Percentiles rank a stretch among this genome's conserved stretches.
Conservation (phyloP, 2,888 invertebrate genomes). For the Julus scanicus region DNA sequence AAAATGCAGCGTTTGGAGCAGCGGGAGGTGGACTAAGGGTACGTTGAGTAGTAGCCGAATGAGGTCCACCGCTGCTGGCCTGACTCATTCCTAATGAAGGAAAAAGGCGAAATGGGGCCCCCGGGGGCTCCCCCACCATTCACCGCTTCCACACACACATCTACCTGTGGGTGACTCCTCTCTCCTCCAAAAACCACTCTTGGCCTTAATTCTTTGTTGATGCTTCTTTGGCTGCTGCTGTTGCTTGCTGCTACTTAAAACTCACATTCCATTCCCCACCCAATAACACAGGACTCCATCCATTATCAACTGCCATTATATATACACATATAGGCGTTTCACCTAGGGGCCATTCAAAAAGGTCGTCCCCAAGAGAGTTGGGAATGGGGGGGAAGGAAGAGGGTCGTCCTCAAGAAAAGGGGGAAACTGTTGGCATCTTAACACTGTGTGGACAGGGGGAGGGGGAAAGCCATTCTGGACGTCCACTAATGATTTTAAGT, state of each 20-base stretch:
- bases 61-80: neutral
- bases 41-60: slow-evolving; percentile 35
- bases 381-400: too few species aligned
- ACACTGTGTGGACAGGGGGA: too few species aligned
- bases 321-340: neutral
- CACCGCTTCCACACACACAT: slow-evolving; percentile 8
- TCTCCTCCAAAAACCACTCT: neutral
- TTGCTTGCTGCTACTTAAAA: neutral
- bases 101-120: slow-evolving; percentile 18
- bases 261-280: slow-evolving; percentile 34
- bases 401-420: too few species aligned
- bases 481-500: too few species aligned
- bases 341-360: neutral
- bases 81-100: slow-evolving; percentile 38
- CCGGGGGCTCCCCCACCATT: slow-evolving; percentile 23
- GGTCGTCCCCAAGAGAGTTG: too few species aligned
- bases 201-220: slow-evolving; percentile 39
- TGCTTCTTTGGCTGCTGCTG: slow-evolving; percentile 6
- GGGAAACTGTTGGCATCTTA: too few species aligned
- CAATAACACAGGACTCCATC: slow-evolving; percentile 18
- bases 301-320: slow-evolving; percentile 13
- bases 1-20: neutral
- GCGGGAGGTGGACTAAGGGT: slow-evolving; percentile 18
- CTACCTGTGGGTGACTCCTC: slow-evolving; percentile 32
- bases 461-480: too few species aligned